Evolutionary conservation across 2,888 invertebrate species (phyloP).

Genomic region (Spatulosminthurus flaviceps): DNA sequence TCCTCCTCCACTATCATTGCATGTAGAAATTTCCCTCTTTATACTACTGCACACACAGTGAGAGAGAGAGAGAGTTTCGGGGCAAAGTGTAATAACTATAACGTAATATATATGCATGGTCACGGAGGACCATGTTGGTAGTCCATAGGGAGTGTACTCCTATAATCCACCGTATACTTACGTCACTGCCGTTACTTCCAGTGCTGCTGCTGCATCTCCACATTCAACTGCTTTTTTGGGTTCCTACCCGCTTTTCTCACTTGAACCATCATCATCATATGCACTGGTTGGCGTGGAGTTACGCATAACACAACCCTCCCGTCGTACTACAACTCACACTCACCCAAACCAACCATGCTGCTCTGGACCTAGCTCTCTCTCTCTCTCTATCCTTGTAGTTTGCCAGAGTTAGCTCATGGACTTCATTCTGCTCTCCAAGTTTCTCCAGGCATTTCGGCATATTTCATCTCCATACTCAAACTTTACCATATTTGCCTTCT

Average conservation of each 20-base stretch:
- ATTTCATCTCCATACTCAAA: background rate
- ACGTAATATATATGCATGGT: background rate
- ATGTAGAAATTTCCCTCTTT: background rate
- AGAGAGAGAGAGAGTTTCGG: too few relatives aligned
- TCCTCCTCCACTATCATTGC: conserved; percentile 29
- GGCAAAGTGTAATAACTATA: conserved; percentile 27
- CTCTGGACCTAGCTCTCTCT: too few relatives aligned
- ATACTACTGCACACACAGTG: background rate
- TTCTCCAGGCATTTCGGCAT: conserved; percentile 8
- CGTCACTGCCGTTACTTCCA: too few relatives aligned
- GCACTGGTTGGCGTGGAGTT: conserved; percentile 1
- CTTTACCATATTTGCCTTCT: background rate
- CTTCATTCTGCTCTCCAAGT: background rate
- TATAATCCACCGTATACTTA: background rate
- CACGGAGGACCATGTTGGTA: conserved; percentile 15
- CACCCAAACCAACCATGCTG: background rate
- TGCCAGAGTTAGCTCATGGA: background rate
- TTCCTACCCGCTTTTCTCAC: conserved; percentile 23
- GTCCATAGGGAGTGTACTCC: background rate
- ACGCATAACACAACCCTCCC: conserved; percentile 13
- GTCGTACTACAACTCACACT: conserved; percentile 7
- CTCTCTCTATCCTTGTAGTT: too few relatives aligned
- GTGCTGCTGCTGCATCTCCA: conserved; percentile 19
- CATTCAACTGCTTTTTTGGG: background rate
- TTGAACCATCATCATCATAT: conserved; percentile 21